Base-by-base conservation (phyloP, 2,113 vertebrate genomes). In the Gobiocypris rarus region DNA sequence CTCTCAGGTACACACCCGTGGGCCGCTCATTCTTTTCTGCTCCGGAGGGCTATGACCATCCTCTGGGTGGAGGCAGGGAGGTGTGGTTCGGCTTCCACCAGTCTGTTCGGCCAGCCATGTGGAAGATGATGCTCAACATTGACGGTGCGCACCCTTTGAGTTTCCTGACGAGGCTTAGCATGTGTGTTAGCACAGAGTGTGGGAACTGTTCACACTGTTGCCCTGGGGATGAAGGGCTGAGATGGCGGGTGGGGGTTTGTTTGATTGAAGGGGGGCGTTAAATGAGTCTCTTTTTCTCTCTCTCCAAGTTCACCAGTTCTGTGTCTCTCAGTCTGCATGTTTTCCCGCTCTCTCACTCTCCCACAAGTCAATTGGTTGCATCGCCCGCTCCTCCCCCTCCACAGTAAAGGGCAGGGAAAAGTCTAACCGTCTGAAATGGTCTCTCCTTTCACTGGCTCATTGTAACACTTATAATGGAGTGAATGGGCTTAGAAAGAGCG, bases 121-220 rank as follows among this genome's bases (percentile, higher is more conserved):
- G 98, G 98, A 99, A 99, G 94, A 99, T 99, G 98, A 99, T 99
- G 98, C 96, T 99, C 63, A 99, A 99, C 92, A 99, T 99, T 19
- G 98, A 99, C 85, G 98, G 98, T 99, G 84, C 96, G 95, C 71
- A 43, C 10, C 45, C 13, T 43, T 43, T 71, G 76, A 11, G 76
- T 63, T 13, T 54, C 50, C 58, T 54, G 52, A 54, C 17, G 17
- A 54, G 52, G 52, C 52, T 54, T 54, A 9, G 71, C 14, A 17
- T 74, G 41, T 28, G 71, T 74, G 45, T 74, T 48, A 58, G 82
- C 78, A 24, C 7, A 28, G 52, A 75, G 80, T 87, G 88, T 91
- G 86, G 85, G 87, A 89, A 87, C 86, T 77, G 87, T 83, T 86
- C 86, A 28, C 83, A 80, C 54, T 43, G 91, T 93, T 93, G 88